Conservation (phyloP, 1,140 invertebrate species). For the Drosophila elegans region DNA sequence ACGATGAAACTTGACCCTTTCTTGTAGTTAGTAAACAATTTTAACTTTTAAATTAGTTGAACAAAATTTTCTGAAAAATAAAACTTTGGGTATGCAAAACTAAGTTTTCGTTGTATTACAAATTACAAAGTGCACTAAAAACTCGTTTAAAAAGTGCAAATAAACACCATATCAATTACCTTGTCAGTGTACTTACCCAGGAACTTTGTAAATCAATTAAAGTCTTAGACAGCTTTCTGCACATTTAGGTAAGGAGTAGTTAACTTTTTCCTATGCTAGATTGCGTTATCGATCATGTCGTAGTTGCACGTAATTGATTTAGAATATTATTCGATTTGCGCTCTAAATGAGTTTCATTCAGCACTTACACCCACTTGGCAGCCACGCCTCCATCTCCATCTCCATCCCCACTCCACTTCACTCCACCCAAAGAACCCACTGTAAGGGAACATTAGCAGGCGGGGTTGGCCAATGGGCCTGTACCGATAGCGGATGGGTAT, state of each 20-base stretch:
- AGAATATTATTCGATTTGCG: constrained; percentile 81
- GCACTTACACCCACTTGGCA: constrained; percentile 12
- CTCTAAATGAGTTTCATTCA: constrained; percentile 79
- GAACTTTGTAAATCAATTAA: constrained; percentile 3
- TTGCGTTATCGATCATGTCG: constrained; percentile 54
- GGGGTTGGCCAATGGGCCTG: constrained; percentile 46
- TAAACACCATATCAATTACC: not conserved
- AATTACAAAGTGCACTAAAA: too few species aligned
- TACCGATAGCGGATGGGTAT: constrained; percentile 17
- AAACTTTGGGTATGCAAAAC: too few species aligned
- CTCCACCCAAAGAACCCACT: not conserved
- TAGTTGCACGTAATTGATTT: constrained; percentile 80
- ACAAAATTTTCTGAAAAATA: too few species aligned
- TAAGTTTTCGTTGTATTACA: too few species aligned
- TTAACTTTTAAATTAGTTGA: too few species aligned
- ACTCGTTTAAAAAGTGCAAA: too few species aligned
- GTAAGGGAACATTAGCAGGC: constrained; percentile 6
- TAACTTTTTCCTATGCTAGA: constrained; percentile 3
- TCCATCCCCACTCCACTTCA: not conserved
- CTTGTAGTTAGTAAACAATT: too few species aligned
- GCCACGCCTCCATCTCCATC: constrained; percentile 10
- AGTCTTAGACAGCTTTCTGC: not conserved
- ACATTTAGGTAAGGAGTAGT: not conserved
- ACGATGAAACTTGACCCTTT: too few species aligned
- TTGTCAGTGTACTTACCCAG: not conserved